Conservation (phyloP, 2,888 invertebrate genomes). For the Caenorhabditis sinica region DNA sequence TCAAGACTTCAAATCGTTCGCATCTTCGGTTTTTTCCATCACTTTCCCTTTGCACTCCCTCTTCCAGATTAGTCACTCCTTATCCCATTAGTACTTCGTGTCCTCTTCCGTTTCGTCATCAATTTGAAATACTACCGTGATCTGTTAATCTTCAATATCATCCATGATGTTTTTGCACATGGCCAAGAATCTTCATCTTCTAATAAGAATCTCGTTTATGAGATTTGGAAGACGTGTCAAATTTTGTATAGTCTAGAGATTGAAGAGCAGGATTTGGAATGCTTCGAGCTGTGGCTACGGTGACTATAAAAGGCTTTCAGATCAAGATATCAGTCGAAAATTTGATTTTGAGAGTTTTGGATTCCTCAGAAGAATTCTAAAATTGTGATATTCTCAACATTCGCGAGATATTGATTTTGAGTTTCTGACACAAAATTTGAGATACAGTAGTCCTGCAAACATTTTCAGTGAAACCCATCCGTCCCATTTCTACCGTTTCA, state of each 20-base stretch:
- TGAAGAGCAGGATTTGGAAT: conserved; percentile 1
- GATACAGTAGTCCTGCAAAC: too few relatives aligned
- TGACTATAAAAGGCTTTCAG: not conserved
- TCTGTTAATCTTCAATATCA: conserved; percentile 4
- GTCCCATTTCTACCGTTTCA: too few relatives aligned
- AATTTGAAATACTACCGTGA: conserved; percentile 6
- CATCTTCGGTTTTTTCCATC: too few relatives aligned
- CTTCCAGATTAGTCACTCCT: too few relatives aligned
- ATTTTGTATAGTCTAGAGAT: not conserved
- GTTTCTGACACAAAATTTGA: not conserved
- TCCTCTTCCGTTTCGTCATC: not conserved
- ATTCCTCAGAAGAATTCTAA: not conserved
- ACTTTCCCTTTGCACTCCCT: too few relatives aligned
- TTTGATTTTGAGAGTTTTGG: not conserved
- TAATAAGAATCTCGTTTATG: not conserved
- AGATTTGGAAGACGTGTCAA: not conserved
- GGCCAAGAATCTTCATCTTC: not conserved
- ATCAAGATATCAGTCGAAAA: not conserved
- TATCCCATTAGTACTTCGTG: too few relatives aligned
- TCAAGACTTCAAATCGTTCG: too few relatives aligned
- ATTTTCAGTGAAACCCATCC: too few relatives aligned
- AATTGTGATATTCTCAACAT: not conserved
- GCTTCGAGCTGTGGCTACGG: not conserved
- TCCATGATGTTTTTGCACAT: not conserved
- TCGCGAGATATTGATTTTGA: not conserved